phyloP scores from a whole-genome alignment of 2,888 invertebrate species.

The Neoascia interrupta region DNA sequence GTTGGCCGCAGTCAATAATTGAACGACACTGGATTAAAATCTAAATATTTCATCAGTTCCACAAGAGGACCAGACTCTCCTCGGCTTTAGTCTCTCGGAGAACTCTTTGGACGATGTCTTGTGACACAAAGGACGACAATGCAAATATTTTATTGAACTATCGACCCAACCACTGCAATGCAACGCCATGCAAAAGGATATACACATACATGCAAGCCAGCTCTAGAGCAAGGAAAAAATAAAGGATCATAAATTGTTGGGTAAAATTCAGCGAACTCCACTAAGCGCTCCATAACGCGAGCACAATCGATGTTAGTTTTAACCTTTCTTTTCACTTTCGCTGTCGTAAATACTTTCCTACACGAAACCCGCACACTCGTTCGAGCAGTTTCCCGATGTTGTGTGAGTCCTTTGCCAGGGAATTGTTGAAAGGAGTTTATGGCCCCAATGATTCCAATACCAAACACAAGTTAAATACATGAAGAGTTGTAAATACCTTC shows the following conservation, averaged over 20 bases:
- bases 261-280: conserved; percentile 51
- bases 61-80: conserved; percentile 3
- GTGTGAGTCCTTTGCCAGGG: neutral
- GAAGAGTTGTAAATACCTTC: conserved; percentile 57
- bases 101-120: neutral
- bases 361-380: neutral
- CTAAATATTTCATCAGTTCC: conserved; percentile 67
- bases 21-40: conserved; percentile 69
- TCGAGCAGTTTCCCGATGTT: neutral
- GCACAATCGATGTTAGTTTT: conserved; percentile 51
- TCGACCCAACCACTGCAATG: conserved; percentile 34
- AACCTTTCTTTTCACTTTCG: conserved; percentile 65
- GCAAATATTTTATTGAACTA: conserved; percentile 64
- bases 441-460: conserved; percentile 59
- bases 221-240: neutral
- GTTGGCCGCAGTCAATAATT: conserved; percentile 67
- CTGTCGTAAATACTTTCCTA: conserved; percentile 56
- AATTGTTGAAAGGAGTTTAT: conserved; percentile 64
- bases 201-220: neutral
- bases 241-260: conserved; percentile 57
- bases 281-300: conserved; percentile 39
- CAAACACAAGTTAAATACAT: conserved; percentile 60
- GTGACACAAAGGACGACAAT: conserved; percentile 52
- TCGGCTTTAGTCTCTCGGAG: neutral
- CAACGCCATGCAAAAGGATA: conserved; percentile 52